phyloP scores from a whole-genome alignment of 2,888 invertebrate species.

The Nezara viridula region DNA sequence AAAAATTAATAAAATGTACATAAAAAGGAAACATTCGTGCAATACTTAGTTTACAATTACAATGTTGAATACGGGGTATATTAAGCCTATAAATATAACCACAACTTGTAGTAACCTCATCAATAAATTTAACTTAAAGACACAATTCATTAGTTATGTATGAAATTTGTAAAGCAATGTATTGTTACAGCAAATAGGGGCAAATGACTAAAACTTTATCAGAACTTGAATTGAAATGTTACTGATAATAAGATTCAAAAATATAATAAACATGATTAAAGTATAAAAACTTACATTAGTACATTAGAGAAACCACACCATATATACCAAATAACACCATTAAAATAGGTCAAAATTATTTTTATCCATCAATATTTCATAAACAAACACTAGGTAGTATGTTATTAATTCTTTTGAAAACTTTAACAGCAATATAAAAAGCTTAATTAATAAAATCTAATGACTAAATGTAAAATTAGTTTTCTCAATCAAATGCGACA shows the following conservation, averaged over 20 bases:
- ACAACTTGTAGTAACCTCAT: not conserved
- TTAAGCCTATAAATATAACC: not conserved
- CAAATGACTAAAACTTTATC: not conserved
- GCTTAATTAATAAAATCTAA: not conserved
- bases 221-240: not conserved
- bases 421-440: not conserved
- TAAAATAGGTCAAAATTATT: not conserved
- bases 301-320: not conserved
- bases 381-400: not conserved
- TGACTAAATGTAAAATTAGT: not conserved
- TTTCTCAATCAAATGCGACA: not conserved
- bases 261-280: not conserved
- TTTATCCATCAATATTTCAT: not conserved
- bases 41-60: not conserved
- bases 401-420: not conserved
- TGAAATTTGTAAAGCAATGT: not conserved
- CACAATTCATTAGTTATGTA: not conserved
- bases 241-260: not conserved
- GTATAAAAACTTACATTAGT: not conserved
- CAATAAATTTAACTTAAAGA: not conserved
- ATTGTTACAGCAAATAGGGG: not conserved
- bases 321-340: not conserved
- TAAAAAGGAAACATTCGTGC: not conserved
- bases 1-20: not conserved
- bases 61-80: not conserved